A percentile compares a stretch with the other conserved stretches of the same genome.
Conservation (phyloP, 2,113 vertebrate genomes). For the Hassar affinis region DNA sequence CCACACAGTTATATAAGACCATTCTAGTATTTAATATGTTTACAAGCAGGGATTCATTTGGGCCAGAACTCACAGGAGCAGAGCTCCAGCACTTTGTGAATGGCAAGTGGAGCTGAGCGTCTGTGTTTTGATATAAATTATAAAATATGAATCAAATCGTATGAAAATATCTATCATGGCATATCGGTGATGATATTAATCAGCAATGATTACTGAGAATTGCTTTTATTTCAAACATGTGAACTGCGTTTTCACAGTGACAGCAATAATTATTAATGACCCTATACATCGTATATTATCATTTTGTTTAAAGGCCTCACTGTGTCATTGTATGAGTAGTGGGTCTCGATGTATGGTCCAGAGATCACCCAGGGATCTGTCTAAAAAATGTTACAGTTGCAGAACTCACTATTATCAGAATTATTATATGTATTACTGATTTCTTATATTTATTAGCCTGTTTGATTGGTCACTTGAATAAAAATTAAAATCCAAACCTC, state of each 20-base stretch:
- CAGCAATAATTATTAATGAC: not conserved
- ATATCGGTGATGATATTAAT: not conserved
- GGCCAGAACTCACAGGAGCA: not conserved
- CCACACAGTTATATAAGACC: not conserved
- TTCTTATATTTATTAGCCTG: not conserved
- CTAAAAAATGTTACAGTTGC: not conserved
- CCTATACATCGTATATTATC: too few relatives aligned
- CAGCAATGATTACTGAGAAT: not conserved
- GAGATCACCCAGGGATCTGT: not conserved
- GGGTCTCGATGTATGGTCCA: not conserved
- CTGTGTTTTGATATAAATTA: not conserved
- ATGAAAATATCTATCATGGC: too few relatives aligned
- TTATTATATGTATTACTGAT: not conserved
- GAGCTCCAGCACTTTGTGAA: not conserved
- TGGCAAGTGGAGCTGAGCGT: not conserved
- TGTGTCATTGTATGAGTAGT: not conserved
- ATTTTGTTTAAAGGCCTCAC: not conserved
- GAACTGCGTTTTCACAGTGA: not conserved
- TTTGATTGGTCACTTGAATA: not conserved
- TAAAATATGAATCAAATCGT: not conserved
- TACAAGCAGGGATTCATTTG: not conserved
- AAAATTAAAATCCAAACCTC: not conserved
- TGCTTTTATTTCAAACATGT: not conserved
- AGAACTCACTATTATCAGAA: not conserved
- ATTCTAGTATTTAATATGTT: slow-evolving; percentile 39